phyloP scores from a whole-genome alignment of 2,888 invertebrate genomes.

The Cinara cedri region DNA sequence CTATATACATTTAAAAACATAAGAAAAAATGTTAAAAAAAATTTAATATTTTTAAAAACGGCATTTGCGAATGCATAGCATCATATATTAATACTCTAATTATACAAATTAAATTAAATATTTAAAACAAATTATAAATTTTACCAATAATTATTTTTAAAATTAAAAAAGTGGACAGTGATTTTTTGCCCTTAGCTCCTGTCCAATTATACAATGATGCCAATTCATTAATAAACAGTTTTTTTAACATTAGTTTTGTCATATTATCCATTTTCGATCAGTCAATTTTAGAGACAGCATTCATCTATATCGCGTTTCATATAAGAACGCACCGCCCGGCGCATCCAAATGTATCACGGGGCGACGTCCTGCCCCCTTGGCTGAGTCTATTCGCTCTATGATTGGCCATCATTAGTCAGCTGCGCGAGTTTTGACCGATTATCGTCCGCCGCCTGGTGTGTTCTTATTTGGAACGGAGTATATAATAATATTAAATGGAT shows the following conservation, averaged over 20 bases:
- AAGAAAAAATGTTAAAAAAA: no score
- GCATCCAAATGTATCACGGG: no score
- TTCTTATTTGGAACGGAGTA: no score
- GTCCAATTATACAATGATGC: conserved; percentile 13
- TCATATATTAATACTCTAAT: neutral
- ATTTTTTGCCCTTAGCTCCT: conserved; percentile 7
- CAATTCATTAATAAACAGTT: neutral
- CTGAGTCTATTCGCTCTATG: no score
- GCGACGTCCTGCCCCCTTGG: no score
- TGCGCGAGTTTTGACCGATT: no score
- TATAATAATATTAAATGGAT: no score
- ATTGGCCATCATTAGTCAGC: no score
- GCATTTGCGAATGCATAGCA: neutral
- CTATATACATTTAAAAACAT: no score
- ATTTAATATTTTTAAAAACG: conserved; percentile 1
- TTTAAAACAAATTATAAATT: conserved; percentile 13
- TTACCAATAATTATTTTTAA: conserved; percentile 7
- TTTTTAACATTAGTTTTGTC: neutral
- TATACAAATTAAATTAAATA: conserved; percentile 5
- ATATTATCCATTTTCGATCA: neutral
- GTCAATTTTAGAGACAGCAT: neutral
- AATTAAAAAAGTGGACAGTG: neutral
- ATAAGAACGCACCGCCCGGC: no score
- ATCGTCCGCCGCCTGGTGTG: no score
- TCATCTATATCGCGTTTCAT: neutral